Base-by-base conservation (phyloP, 2,888 invertebrate genomes). In the Eupithecia pulchellata region DNA sequence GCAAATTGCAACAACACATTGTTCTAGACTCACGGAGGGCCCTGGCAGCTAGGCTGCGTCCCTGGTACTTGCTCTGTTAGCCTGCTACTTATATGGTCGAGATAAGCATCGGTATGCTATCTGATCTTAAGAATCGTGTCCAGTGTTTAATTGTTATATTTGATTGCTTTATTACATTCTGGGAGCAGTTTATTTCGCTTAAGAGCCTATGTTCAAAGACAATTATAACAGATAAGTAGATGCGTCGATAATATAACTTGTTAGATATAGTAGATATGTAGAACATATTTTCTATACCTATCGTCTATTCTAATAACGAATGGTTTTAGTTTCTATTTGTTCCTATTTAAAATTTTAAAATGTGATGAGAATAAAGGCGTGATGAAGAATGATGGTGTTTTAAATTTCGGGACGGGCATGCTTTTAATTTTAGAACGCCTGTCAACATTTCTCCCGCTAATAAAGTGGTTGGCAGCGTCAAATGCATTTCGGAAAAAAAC, bases 1-100 rank as follows among this genome's bases (percentile, higher is more conserved):
- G 93, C 93, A 93, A 93, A 93, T 93, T 93, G 92, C 89, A 75
- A 93, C 93, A 93, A 85, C 84, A 84, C 89, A 92, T 93, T 93
- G 93, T 93, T 89, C 86, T 83, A 82, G 80, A 82, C 66, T 30
- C 68, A 42, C 36, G 68, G 68, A 34, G 57, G 55, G 61, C 61
- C 42, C 32, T 60, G 58, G 58, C 32, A 60, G 32, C 58, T 42
- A 32, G 58, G 55, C 64, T 66, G 68, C 64, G 66, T 13, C 52
- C 66, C 71, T 68, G 39, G 71, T 71, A 83, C 83, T 82, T 71
- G 57, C 29, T 61, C 84, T 77, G 75, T 34, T 61, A 61, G 82
- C 80, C 84, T 82, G 78, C 82, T 83, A 82, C 79, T 76, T 74
- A 78, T 81, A 79, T 78, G 79, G 83, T 79, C 77, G 75, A 77